These are phyloP conservation scores for Drosophila nikananu DNA, from an alignment of 1,140 invertebrate species.

Conservation along the genomic window DNA sequence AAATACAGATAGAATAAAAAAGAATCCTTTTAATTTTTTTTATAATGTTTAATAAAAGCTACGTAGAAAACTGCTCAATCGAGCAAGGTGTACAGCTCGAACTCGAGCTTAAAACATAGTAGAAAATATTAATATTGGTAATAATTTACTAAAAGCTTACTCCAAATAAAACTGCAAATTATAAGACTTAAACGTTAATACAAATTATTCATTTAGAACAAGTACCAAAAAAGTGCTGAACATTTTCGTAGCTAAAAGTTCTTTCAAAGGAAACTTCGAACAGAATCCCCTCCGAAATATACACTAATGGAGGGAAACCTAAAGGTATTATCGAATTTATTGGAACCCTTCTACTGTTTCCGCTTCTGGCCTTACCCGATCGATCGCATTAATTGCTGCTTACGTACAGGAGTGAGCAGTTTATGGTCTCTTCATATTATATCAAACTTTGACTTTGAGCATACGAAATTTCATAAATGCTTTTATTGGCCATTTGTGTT, in stretches of 20 bases:
- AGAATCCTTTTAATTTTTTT: not conserved
- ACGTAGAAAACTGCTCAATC: too few species aligned
- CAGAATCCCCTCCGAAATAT: not conserved
- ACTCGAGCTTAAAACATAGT: too few species aligned
- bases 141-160: too few species aligned
- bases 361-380: slow-evolving; percentile 43
- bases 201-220: not conserved
- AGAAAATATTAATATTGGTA: too few species aligned
- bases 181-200: too few species aligned
- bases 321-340: slow-evolving; percentile 13
- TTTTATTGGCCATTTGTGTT: slow-evolving; percentile 65
- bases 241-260: not conserved
- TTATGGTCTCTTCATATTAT: slow-evolving; percentile 79
- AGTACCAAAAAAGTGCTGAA: not conserved
- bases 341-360: slow-evolving; percentile 14
- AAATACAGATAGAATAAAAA: too few species aligned
- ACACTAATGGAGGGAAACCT: not conserved
- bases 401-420: slow-evolving; percentile 51
- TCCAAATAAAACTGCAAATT: too few species aligned
- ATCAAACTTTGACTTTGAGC: slow-evolving; percentile 78
- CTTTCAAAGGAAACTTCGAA: too few species aligned
- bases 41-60: too few species aligned
- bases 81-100: too few species aligned
- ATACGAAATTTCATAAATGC: slow-evolving; percentile 61
- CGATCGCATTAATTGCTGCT: slow-evolving; percentile 41